phyloP scores from a whole-genome alignment of 2,113 vertebrate genomes.

The Azemiops feae region DNA sequence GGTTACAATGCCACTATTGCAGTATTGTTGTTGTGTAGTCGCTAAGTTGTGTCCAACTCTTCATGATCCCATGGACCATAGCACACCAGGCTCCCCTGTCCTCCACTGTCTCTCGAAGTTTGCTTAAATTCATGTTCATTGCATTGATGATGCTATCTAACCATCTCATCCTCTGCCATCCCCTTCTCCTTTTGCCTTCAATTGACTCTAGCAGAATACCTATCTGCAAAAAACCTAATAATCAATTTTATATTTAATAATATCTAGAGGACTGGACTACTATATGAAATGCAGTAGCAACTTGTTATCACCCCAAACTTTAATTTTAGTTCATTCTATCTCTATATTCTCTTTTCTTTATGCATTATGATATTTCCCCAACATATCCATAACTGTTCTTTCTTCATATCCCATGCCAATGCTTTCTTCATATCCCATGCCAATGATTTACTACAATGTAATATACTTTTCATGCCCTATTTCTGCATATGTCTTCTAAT shows the following conservation, averaged over 20 bases:
- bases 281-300: background rate
- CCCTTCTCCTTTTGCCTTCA: background rate
- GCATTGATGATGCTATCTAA: background rate
- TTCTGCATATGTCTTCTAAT: background rate
- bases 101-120: background rate
- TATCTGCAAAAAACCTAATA: background rate
- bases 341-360: background rate
- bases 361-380: background rate
- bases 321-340: background rate
- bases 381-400: background rate
- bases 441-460: background rate
- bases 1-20: background rate
- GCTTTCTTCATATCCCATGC: too few relatives aligned
- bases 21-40: background rate
- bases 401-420: background rate
- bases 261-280: background rate
- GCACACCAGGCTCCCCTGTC: background rate
- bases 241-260: background rate
- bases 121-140: background rate
- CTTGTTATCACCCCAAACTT: background rate
- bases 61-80: background rate
- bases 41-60: background rate
- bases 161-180: background rate
- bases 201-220: background rate
- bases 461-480: background rate